phyloP scores from a whole-genome alignment of 2,797 vertebrate species.

The Helicolenus hilgendorfi region DNA sequence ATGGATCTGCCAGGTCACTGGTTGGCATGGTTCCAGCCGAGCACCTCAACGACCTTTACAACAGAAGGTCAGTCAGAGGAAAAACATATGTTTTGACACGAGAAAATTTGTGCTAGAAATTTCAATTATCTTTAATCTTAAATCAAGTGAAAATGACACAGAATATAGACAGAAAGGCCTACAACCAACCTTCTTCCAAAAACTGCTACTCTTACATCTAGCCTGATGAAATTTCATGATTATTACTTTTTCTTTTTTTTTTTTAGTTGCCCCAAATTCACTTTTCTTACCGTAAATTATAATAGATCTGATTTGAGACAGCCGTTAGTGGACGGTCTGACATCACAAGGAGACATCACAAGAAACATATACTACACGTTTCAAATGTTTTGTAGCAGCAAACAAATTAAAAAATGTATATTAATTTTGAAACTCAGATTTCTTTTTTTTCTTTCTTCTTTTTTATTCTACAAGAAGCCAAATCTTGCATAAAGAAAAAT shows the following conservation, averaged over 20 bases:
- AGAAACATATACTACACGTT: background rate
- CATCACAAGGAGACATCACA: background rate
- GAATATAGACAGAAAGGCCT: background rate
- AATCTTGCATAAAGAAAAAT: background rate
- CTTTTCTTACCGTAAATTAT: background rate
- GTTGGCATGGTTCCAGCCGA: slow-evolving; percentile 64
- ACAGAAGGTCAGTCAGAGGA: slow-evolving; percentile 34
- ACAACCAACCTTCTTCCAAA: background rate
- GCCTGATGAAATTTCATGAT: background rate
- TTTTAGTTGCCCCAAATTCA: background rate
- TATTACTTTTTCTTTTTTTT: background rate
- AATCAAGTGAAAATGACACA: background rate
- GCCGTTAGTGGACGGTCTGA: background rate
- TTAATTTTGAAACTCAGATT: background rate
- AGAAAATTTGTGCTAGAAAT: background rate
- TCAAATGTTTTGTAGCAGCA: background rate
- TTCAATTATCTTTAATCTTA: background rate
- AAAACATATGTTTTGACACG: slow-evolving; percentile 3
- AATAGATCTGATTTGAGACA: background rate
- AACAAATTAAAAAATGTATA: background rate
- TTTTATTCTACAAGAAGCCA: background rate
- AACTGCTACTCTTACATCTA: background rate
- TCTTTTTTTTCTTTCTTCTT: background rate
- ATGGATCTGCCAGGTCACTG: slow-evolving; percentile 56
- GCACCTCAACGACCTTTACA: slow-evolving; percentile 30